phyloP scores from a whole-genome alignment of 2,888 invertebrate genomes.

The Tinea pellionella region DNA sequence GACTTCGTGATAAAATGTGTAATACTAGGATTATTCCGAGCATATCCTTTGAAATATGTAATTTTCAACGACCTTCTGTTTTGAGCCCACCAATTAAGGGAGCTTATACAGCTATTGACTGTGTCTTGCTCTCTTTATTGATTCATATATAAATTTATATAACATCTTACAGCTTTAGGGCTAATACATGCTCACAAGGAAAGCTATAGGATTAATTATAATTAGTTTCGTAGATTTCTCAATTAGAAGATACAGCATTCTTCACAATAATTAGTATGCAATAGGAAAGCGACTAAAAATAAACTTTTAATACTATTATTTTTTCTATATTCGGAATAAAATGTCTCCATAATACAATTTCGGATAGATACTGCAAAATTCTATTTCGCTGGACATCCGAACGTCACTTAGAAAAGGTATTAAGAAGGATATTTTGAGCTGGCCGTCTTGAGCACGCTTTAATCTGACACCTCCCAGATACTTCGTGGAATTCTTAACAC shows the following conservation, averaged over 20 bases:
- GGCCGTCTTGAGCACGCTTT: neutral
- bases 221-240: neutral
- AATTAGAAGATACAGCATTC: neutral
- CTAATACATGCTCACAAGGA: neutral
- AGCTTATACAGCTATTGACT: slow-evolving; percentile 14
- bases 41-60: slow-evolving; percentile 17
- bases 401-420: slow-evolving; percentile 17
- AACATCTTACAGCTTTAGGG: neutral
- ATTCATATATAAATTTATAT: neutral
- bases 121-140: slow-evolving; percentile 9
- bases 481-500: neutral
- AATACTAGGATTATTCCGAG: slow-evolving; percentile 15
- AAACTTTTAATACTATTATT: neutral
- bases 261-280: neutral
- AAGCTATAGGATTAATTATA: neutral
- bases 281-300: neutral
- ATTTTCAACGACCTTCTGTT: slow-evolving; percentile 15
- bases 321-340: neutral
- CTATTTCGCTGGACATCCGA: slow-evolving; percentile 11
- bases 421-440: slow-evolving; percentile 16
- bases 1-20: slow-evolving; percentile 18
- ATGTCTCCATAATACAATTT: neutral
- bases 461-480: neutral
- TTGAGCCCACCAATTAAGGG: slow-evolving; percentile 13
- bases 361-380: neutral